Evolutionary conservation across 2,797 vertebrate species (phyloP), one percentile per base, ranked within the genome.

Genomic region (Eupleurogrammus muticus): DNA sequence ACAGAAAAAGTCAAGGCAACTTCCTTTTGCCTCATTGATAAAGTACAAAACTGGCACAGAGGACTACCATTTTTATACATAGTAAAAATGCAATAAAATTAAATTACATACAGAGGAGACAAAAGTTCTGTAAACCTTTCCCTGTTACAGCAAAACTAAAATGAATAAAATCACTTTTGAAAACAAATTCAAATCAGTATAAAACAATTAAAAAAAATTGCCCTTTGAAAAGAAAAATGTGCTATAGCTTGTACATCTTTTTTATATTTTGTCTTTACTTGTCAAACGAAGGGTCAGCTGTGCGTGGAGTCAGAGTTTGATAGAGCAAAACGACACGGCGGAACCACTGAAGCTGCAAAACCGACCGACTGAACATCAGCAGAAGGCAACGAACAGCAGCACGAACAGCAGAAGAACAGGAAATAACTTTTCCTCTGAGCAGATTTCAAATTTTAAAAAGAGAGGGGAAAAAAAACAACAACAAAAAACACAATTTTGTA

Each of bases 21-120:
- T 92, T 90, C 90, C 91, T 91, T 90, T 90, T 94, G 94, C 96
- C 96, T 96, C 93, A 90, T 93, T 95, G 95, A 93, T 95, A 94
- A 95, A 96, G 96, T 98, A 99, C 96, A 99, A 99, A 99, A 98
- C 96, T 97, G 97, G 97, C 97, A 98, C 97, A 95, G 95, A 96
- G 95, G 95, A 97, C 95, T 94, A 90, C 83, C 94, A 89, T 96
- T 95, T 96, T 96, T 96, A 96, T 97, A 97, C 95, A 97, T 95
- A 94, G 96, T 97, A 99, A 99, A 99, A 99, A 98, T 94, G 95
- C 96, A 95, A 93, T 96, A 95, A 96, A 96, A 98, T 98, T 98
- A 98, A 99, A 98, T 97, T 96, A 97, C 95, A 94, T 92, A 92
- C 90, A 90, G 92, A 90, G 92, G 88, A 90, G 91, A 93, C 89